phyloP scores from a whole-genome alignment of 2,888 invertebrate genomes.

The Pelosia muscerda region DNA sequence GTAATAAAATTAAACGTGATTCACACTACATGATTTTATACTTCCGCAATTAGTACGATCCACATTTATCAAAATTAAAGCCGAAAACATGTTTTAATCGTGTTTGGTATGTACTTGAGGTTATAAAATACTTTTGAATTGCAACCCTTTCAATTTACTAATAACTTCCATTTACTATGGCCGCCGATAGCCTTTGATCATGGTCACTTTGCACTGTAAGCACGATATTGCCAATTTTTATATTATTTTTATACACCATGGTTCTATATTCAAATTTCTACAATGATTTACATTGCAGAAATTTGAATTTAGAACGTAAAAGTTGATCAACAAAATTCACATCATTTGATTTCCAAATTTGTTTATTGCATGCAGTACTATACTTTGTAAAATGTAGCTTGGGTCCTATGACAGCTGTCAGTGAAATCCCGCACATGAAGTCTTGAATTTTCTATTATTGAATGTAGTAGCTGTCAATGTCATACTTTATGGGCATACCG shows the following conservation, averaged over 20 bases:
- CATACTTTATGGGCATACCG: too few relatives aligned
- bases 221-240: not conserved
- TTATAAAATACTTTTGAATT: not conserved
- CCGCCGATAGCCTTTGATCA: not conserved
- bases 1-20: not conserved
- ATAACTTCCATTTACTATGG: not conserved
- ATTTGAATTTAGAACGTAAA: not conserved
- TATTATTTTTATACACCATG: too few relatives aligned
- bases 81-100: not conserved
- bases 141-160: conserved; percentile 3
- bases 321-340: not conserved
- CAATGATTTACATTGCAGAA: too few relatives aligned
- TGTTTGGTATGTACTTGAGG: not conserved
- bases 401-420: too few relatives aligned
- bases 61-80: conserved; percentile 1
- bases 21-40: conserved; percentile 4
- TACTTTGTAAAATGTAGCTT: too few relatives aligned
- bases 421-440: too few relatives aligned
- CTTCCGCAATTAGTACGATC: not conserved
- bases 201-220: not conserved
- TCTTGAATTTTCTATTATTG: too few relatives aligned
- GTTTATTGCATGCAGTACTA: not conserved
- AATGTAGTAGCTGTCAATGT: too few relatives aligned
- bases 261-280: not conserved
- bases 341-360: not conserved